Conservation (phyloP, 2,797 vertebrate species). For the Siniperca scherzeri region DNA sequence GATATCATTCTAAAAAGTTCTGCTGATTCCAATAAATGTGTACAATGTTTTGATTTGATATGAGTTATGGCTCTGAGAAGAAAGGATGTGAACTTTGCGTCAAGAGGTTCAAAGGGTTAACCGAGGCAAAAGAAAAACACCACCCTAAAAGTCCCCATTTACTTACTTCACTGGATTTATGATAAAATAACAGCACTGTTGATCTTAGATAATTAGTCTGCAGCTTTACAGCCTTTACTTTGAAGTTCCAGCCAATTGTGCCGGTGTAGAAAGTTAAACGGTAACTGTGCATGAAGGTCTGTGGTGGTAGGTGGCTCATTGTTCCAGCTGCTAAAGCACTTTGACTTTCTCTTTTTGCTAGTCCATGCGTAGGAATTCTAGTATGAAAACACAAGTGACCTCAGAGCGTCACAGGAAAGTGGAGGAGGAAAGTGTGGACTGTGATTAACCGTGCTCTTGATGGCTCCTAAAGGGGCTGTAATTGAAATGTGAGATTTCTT, state of each 20-base stretch:
- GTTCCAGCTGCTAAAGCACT: conserved; percentile 62
- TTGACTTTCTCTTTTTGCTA: conserved; percentile 34
- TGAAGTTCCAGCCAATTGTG: conserved; percentile 27
- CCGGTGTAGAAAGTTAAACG: conserved; percentile 21
- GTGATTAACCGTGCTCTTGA: conserved; percentile 38
- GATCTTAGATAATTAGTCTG: neutral
- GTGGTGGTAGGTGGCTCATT: conserved; percentile 46
- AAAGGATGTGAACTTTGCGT: neutral
- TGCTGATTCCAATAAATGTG: neutral
- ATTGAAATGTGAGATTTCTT: conserved; percentile 51
- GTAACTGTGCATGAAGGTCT: conserved; percentile 33
- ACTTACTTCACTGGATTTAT: conserved; percentile 11
- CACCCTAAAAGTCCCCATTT: neutral
- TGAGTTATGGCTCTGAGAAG: neutral
- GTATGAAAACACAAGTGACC: conserved; percentile 59
- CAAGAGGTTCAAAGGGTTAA: neutral
- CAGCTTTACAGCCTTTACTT: conserved; percentile 20
- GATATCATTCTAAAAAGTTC: neutral
- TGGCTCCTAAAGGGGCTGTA: conserved; percentile 57
- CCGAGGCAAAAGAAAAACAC: neutral
- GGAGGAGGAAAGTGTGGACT: conserved; percentile 53
- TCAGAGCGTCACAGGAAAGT: conserved; percentile 45
- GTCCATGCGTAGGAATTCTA: conserved; percentile 42
- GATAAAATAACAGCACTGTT: conserved; percentile 9
- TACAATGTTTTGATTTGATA: neutral